These are phyloP conservation scores for Leuctra nigra DNA, from an alignment of 2,888 invertebrate genomes.

Conservation along the genomic window DNA sequence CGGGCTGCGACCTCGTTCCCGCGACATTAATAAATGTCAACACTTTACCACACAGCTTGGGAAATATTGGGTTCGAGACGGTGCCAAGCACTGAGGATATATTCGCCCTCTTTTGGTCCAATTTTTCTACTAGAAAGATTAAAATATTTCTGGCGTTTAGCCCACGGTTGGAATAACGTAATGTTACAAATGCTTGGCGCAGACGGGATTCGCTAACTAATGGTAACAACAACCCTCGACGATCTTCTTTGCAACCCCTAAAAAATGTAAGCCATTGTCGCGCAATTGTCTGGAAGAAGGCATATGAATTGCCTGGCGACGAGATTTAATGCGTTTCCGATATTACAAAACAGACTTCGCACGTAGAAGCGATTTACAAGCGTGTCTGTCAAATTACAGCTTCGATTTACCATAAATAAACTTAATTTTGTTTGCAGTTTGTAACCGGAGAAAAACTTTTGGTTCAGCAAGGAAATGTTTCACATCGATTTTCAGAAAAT, in stretches of 20 bases:
- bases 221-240: not conserved
- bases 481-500: too few relatives aligned
- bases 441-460: too few relatives aligned
- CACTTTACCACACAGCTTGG: not conserved
- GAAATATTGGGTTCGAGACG: not conserved
- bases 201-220: not conserved
- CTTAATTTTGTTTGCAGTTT: too few relatives aligned
- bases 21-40: not conserved
- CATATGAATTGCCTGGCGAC: not conserved
- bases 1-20: not conserved
- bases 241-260: not conserved
- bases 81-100: not conserved
- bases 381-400: too few relatives aligned
- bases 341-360: too few relatives aligned
- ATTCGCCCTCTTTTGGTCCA: not conserved
- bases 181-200: slow-evolving; percentile 4
- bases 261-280: slow-evolving; percentile 7
- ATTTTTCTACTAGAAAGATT: slow-evolving; percentile 1
- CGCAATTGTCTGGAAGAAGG: slow-evolving; percentile 6
- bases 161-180: not conserved
- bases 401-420: too few relatives aligned
- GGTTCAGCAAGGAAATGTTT: too few relatives aligned
- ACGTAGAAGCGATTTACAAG: too few relatives aligned
- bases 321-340: not conserved
- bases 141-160: slow-evolving; percentile 5